Percentiles rank a stretch among this genome's conserved stretches.
phyloP scores from a whole-genome alignment of 2,113 vertebrate genomes.

The Smithornis capensis region DNA sequence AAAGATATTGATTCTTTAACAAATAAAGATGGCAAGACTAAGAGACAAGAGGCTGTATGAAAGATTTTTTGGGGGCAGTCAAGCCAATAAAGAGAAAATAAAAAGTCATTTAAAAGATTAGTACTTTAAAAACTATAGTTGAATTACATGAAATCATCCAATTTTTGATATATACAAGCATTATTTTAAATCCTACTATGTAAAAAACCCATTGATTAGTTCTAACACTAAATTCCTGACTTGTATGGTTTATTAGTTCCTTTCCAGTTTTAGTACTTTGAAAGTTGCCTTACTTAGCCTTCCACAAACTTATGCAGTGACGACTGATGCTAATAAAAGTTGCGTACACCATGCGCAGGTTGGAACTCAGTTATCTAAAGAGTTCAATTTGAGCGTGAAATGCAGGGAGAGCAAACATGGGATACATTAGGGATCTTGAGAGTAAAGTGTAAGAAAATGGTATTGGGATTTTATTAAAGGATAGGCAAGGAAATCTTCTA shows the following conservation, averaged over 20 bases:
- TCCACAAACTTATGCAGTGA: not conserved
- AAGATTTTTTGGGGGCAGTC: not conserved
- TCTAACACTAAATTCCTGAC: not conserved
- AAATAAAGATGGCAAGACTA: not conserved
- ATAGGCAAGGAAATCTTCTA: conserved; percentile 62
- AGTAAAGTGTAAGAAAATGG: conserved; percentile 54
- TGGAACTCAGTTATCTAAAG: conserved; percentile 39
- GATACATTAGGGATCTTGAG: conserved; percentile 60
- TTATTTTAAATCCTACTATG: not conserved
- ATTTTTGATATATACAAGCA: not conserved
- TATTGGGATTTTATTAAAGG: conserved; percentile 64
- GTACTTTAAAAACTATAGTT: not conserved
- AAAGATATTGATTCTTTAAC: not conserved
- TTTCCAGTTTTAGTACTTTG: not conserved
- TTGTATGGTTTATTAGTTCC: not conserved
- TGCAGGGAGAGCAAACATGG: conserved; percentile 29
- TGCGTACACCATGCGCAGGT: not conserved
- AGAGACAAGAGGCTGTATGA: not conserved
- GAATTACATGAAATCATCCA: not conserved
- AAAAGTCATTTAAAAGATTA: not conserved
- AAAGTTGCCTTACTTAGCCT: not conserved
- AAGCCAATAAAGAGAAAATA: not conserved
- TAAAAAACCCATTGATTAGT: not conserved
- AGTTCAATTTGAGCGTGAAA: conserved; percentile 51
- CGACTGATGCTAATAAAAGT: conserved; percentile 7